Evolutionary conservation across 2,888 invertebrate genomes (phyloP).

Genomic region (Punctoribates punctum): DNA sequence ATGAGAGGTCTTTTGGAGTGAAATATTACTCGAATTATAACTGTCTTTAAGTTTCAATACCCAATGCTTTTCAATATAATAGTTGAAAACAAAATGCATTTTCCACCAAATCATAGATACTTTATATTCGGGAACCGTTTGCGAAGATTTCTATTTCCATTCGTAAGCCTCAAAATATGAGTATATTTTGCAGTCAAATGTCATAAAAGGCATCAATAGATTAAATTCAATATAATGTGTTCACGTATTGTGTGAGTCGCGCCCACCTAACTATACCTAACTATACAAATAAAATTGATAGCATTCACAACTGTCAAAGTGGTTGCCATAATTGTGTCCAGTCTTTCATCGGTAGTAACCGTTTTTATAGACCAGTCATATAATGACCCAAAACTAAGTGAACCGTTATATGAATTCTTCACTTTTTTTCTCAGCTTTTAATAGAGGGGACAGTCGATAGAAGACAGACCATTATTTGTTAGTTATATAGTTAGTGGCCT

Average conservation of each 20-base stretch:
- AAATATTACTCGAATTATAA: no score
- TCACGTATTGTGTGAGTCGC: not conserved
- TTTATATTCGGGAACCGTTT: no score
- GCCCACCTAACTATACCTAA: not conserved
- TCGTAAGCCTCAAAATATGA: not conserved
- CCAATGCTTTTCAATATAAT: no score
- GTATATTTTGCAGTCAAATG: not conserved
- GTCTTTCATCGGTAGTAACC: not conserved
- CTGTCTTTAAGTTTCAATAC: no score
- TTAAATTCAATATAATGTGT: conserved; percentile 7
- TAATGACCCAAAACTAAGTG: conserved; percentile 25
- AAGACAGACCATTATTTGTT: conserved; percentile 16
- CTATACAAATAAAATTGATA: conserved; percentile 15
- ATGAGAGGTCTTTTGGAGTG: no score
- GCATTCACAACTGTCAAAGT: conserved; percentile 6
- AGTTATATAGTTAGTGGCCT: conserved; percentile 16
- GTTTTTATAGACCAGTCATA: not conserved
- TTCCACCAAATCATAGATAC: no score
- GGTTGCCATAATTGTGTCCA: not conserved
- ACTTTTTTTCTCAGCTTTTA: not conserved
- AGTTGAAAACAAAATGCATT: no score
- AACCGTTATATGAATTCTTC: conserved; percentile 14
- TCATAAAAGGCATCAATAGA: not conserved
- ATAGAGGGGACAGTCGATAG: not conserved
- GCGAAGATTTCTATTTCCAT: no score